Conservation (phyloP, 2,888 invertebrate species). For the Tetropium fuscum region DNA sequence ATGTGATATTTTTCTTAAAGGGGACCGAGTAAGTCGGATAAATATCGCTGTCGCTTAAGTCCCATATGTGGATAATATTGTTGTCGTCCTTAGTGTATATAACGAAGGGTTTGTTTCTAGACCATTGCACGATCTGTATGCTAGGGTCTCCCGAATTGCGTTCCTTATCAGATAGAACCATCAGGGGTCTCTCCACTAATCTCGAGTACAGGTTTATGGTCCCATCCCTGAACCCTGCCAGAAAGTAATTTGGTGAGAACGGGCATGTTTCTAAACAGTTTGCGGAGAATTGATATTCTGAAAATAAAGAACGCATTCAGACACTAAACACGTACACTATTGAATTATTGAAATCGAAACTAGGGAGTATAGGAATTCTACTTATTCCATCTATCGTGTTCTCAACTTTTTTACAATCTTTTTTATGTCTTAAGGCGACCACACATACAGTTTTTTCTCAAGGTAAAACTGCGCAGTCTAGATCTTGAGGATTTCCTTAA, state of each 20-base stretch:
- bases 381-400: too few relatives aligned
- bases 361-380: too few relatives aligned
- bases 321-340: not conserved
- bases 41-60: conserved; percentile 68
- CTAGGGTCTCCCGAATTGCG: conserved; percentile 53
- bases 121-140: conserved; percentile 68
- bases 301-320: too few relatives aligned
- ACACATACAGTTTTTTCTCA: too few relatives aligned
- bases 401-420: too few relatives aligned
- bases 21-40: conserved; percentile 66
- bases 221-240: conserved; percentile 68
- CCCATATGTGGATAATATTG: conserved; percentile 69
- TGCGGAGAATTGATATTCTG: conserved; percentile 56
- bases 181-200: conserved; percentile 63
- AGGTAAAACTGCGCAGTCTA: too few relatives aligned
- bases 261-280: conserved; percentile 68
- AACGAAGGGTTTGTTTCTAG: conserved; percentile 67
- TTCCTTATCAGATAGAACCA: conserved; percentile 58
- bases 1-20: conserved; percentile 62
- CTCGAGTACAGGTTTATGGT: conserved; percentile 67
- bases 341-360: not conserved
- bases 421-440: too few relatives aligned
- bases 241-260: conserved; percentile 66
- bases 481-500: too few relatives aligned
- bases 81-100: conserved; percentile 67